A percentile compares a stretch with the other conserved stretches of the same genome.
Evolutionary conservation across 2,797 vertebrate species (phyloP).

Genomic region (Coranthus polyacanthus): DNA sequence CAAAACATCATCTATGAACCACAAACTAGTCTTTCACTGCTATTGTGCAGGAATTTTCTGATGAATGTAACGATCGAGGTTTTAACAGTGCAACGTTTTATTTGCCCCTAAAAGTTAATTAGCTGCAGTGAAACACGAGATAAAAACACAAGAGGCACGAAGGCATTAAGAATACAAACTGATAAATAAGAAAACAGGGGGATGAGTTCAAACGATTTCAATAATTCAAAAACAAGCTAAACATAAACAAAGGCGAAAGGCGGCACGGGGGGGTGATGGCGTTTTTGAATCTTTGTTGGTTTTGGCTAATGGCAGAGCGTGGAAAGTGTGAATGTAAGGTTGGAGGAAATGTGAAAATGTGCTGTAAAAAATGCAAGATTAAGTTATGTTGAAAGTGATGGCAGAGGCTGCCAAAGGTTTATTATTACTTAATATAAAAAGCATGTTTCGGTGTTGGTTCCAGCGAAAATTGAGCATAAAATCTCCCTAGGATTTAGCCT

Average conservation of each 20-base stretch:
- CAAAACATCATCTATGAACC: conserved; percentile 18
- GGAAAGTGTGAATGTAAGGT: not conserved
- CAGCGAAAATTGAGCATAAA: conserved; percentile 11
- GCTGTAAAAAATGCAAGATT: not conserved
- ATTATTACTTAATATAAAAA: conserved; percentile 12
- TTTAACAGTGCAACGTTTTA: not conserved
- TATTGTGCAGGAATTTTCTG: not conserved
- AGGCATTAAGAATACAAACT: too few relatives aligned
- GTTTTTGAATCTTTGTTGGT: too few relatives aligned
- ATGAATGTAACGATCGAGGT: not conserved
- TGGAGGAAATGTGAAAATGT: not conserved
- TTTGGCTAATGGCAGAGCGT: too few relatives aligned
- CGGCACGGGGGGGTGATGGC: too few relatives aligned
- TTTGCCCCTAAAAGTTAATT: too few relatives aligned
- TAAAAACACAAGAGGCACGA: too few relatives aligned
- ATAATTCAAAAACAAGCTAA: too few relatives aligned
- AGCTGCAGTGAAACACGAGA: too few relatives aligned
- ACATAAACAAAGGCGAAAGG: too few relatives aligned
- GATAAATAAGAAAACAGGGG: too few relatives aligned
- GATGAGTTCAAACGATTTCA: too few relatives aligned
- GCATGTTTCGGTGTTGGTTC: conserved; percentile 8
- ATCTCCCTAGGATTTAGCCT: conserved; percentile 4
- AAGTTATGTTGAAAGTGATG: conserved; percentile 1
- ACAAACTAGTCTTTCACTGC: conserved; percentile 12
- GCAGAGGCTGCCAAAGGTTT: conserved; percentile 2